These are phyloP conservation scores for Spatulosminthurus flaviceps DNA, from an alignment of 2,888 invertebrate species.

Conservation along the genomic window DNA sequence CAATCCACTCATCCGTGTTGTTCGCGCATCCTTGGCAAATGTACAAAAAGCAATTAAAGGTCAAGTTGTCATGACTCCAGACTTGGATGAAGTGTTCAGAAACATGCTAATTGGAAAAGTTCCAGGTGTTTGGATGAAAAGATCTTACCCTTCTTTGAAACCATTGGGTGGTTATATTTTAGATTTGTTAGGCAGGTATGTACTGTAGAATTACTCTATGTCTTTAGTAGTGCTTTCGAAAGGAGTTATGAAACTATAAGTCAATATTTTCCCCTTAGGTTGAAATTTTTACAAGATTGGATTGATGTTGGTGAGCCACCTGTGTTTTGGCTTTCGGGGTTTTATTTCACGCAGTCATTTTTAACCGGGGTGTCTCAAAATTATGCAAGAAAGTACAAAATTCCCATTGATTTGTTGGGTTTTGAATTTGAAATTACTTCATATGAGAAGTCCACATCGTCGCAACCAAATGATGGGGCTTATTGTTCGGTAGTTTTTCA, in stretches of 20 bases:
- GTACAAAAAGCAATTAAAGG: conserved; percentile 87
- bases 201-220: neutral
- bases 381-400: conserved; percentile 87
- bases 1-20: conserved; percentile 76
- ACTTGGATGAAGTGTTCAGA: conserved; percentile 84
- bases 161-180: conserved; percentile 86
- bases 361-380: conserved; percentile 93
- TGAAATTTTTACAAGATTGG: conserved; percentile 74
- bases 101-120: conserved; percentile 85
- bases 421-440: conserved; percentile 82
- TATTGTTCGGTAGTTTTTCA: conserved; percentile 42
- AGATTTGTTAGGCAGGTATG: conserved; percentile 86
- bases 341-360: conserved; percentile 96
- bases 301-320: conserved; percentile 80
- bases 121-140: conserved; percentile 83
- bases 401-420: conserved; percentile 87
- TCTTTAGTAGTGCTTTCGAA: neutral
- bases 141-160: conserved; percentile 91
- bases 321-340: conserved; percentile 91
- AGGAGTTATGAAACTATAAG: conserved; percentile 3
- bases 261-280: conserved; percentile 15
- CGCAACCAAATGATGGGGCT: conserved; percentile 67
- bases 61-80: conserved; percentile 83
- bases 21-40: conserved; percentile 78
- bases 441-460: conserved; percentile 67